Evolutionary conservation across 2,113 vertebrate genomes (phyloP).

Genomic region (Scatophagus argus): DNA sequence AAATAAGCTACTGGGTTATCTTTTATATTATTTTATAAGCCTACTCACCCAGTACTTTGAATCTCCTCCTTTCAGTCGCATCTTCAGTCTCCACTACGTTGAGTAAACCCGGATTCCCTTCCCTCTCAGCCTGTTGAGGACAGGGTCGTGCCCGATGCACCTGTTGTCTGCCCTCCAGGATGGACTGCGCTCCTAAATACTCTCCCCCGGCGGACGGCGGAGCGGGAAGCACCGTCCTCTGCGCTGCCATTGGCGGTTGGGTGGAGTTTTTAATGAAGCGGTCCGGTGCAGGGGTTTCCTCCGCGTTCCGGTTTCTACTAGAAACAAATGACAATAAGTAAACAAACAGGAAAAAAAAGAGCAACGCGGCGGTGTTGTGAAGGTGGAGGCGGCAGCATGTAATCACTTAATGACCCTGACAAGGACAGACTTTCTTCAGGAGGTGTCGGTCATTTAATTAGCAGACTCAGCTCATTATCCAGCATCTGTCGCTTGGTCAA

Average conservation of each 20-base stretch:
- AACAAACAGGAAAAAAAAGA: constrained; percentile 30
- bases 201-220: constrained; percentile 70
- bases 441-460: neutral
- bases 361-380: constrained; percentile 27
- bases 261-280: neutral
- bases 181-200: constrained; percentile 76
- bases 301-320: constrained; percentile 66
- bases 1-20: neutral
- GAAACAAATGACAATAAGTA: constrained; percentile 56
- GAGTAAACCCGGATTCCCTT: neutral
- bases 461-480: neutral
- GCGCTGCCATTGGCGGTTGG: constrained; percentile 73
- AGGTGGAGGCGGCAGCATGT: constrained; percentile 27
- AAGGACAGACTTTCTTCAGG: constrained; percentile 4
- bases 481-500: neutral
- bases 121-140: neutral
- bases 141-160: constrained; percentile 49
- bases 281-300: constrained; percentile 47
- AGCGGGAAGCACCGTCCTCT: constrained; percentile 84
- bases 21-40: neutral
- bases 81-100: constrained; percentile 29
- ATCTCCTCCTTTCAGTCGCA: constrained; percentile 38
- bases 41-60: constrained; percentile 72
- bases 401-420: constrained; percentile 16
- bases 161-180: constrained; percentile 49